Evolutionary conservation across 2,888 invertebrate species (phyloP), one percentile per base, ranked within the genome.

Genomic region (Netelia melanura): DNA sequence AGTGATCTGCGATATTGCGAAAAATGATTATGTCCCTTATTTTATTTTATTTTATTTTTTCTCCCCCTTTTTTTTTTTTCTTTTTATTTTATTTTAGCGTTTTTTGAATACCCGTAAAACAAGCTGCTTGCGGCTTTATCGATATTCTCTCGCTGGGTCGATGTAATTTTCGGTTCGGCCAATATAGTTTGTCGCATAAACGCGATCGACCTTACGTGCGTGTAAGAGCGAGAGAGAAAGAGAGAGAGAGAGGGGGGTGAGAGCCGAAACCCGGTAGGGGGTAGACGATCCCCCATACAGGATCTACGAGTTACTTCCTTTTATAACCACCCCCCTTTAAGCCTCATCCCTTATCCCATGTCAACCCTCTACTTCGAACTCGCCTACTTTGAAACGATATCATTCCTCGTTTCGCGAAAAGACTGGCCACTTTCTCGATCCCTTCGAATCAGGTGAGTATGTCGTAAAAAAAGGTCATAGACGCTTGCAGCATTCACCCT

Each of bases 351-450:
- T n/a, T 17, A 44, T 6, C 2, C 43, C 72, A 44, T 38, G 61
- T 9, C 67, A 14, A 67, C 21, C 44, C 38, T 38, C 10, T 48
- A 67, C 6, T 68, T 30, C 17, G 11, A 67, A 6, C 6, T 44
- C 43, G n/a, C 21, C 72, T 71, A 79, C 62, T 71, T 64, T 72
- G 71, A 72, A 80, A 80, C 72, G 80, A 72, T 58, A 72, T 80
- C 67, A 67, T 80, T 74, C 58, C 67, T 74, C 80, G 80, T 80
- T 80, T 72, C 65, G 58, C 30, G n/a, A 58, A 72, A 80, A 72
- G 80, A 23, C 48, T 65, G 58, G 72, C 72, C 58, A 65, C 65
- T 72, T 72, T 72, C 80, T 72, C 56, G 72, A 80, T 72, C 72
- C 72, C 72, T 67, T 80, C 72, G 72, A 80, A 67, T 72, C 80